These are phyloP conservation scores for Tapera naevia DNA, from an alignment of 2,797 vertebrate genomes.

Conservation along the genomic window DNA sequence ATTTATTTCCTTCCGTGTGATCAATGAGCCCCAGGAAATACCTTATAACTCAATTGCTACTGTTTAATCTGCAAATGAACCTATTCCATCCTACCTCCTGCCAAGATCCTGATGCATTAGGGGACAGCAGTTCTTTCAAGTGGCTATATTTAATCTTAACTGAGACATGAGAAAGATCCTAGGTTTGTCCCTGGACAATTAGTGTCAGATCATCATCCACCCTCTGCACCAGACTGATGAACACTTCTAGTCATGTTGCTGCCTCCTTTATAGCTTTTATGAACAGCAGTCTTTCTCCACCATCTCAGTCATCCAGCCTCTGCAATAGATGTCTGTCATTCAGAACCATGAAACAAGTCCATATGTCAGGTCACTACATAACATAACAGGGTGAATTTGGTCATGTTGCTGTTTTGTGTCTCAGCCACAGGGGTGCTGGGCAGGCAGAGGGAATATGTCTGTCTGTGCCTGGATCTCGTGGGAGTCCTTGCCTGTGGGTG, in stretches of 20 bases:
- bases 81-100: not conserved
- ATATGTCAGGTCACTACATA: not conserved
- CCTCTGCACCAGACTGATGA: accelerated
- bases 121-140: not conserved
- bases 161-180: not conserved
- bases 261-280: not conserved
- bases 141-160: not conserved
- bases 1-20: slow-evolving; percentile 29
- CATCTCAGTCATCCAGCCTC: not conserved
- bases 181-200: not conserved
- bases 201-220: not conserved
- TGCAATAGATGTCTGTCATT: not conserved
- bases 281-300: not conserved
- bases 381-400: not conserved
- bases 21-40: slow-evolving; percentile 21
- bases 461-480: not conserved
- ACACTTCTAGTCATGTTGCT: not conserved
- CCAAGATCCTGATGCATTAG: not conserved
- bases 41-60: not conserved
- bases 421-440: not conserved
- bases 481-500: not conserved
- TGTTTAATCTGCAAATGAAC: slow-evolving; percentile 29
- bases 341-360: not conserved
- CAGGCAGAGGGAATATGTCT: accelerated
- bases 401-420: not conserved